Percentiles rank a stretch among this genome's conserved stretches.
These are phyloP conservation scores for Laticauda laticaudata DNA, from an alignment of 2,113 vertebrate species.

Conservation along the genomic window DNA sequence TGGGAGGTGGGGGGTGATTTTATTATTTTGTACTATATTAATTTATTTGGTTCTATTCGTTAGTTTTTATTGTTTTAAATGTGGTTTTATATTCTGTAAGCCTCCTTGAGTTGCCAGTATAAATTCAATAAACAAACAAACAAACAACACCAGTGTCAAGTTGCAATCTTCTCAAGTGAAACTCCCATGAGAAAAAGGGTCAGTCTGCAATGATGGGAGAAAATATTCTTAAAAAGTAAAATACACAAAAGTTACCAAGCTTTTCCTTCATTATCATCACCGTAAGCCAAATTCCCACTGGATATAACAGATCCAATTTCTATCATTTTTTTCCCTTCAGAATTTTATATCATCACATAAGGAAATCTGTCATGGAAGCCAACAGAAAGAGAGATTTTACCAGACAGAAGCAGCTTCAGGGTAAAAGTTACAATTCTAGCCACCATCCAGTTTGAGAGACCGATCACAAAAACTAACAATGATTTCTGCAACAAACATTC, in stretches of 20 bases:
- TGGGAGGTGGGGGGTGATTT: too few species aligned
- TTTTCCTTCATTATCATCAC: conserved; percentile 11
- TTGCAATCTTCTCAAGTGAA: background rate
- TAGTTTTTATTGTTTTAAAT: too few species aligned
- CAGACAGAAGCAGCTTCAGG: background rate
- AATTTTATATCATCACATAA: conserved; percentile 27
- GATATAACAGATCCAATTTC: background rate
- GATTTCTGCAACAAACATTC: background rate
- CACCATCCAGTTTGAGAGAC: background rate
- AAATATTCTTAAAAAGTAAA: conserved; percentile 29
- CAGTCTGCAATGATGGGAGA: background rate
- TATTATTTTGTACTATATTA: too few species aligned
- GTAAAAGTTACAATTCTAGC: background rate
- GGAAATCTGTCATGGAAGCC: background rate
- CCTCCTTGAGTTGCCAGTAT: too few species aligned
- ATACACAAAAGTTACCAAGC: background rate
- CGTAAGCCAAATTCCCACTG: conserved; percentile 36
- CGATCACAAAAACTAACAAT: background rate
- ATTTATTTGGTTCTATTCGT: too few species aligned
- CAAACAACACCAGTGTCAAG: background rate
- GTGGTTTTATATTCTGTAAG: too few species aligned
- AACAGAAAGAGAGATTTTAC: background rate
- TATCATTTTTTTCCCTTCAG: conserved; percentile 11
- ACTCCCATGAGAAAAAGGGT: background rate
- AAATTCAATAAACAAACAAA: too few species aligned